Evolutionary conservation across 2,797 vertebrate species (phyloP).

Genomic region (Aulostomus chinensis): DNA sequence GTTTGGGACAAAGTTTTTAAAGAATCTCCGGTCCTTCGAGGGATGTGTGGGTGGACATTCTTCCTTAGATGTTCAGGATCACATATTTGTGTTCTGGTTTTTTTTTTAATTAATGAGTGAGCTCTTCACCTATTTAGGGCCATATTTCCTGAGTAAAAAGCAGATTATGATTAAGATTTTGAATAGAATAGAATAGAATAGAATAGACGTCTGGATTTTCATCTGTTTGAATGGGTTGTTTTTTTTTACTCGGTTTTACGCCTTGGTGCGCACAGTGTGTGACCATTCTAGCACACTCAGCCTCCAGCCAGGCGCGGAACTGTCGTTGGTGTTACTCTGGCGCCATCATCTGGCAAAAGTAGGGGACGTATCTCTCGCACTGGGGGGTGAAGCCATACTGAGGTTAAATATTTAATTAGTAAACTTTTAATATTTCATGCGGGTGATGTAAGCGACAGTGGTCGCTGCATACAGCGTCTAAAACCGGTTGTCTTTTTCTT

Average conservation of each 20-base stretch:
- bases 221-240: too few relatives aligned
- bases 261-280: background rate
- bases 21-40: too few relatives aligned
- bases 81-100: too few relatives aligned
- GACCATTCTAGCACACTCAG: background rate
- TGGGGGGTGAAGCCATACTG: constrained; percentile 10
- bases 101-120: too few relatives aligned
- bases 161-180: too few relatives aligned
- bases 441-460: constrained; percentile 72
- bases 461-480: constrained; percentile 18
- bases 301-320: background rate
- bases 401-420: constrained; percentile 80
- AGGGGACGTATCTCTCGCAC: constrained; percentile 10
- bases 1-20: too few relatives aligned
- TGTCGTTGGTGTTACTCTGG: constrained; percentile 66
- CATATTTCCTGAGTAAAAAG: too few relatives aligned
- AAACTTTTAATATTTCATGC: constrained; percentile 81
- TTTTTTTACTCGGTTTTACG: background rate
- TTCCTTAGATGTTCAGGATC: too few relatives aligned
- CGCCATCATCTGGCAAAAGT: constrained; percentile 70
- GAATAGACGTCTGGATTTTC: background rate
- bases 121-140: too few relatives aligned
- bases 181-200: background rate
- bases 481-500: too few relatives aligned
- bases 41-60: too few relatives aligned